phyloP scores from a whole-genome alignment of 2,113 vertebrate genomes.

The Amblyornis subalaris region DNA sequence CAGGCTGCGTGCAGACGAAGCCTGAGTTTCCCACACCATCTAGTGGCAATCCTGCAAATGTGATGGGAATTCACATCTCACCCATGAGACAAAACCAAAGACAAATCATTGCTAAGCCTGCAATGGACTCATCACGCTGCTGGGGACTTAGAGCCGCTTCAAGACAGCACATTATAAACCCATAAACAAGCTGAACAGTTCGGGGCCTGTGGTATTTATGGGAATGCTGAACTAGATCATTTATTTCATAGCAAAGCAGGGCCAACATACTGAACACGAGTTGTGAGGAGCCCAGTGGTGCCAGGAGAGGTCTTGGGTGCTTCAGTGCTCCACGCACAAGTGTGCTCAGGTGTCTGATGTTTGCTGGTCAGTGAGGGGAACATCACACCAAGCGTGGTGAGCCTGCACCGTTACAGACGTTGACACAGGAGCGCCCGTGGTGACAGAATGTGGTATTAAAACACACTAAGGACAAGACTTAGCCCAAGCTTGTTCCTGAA shows the following conservation, averaged over 20 bases:
- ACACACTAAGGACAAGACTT: background rate
- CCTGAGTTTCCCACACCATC: constrained; percentile 5
- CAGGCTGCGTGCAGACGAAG: accelerated
- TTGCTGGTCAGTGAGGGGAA: background rate
- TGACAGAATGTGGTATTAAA: accelerated
- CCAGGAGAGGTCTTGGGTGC: accelerated
- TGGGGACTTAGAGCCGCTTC: background rate
- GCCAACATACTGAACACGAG: accelerated
- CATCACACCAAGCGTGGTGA: background rate
- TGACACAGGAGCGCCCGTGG: accelerated
- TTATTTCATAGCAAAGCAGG: background rate
- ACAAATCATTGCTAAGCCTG: background rate
- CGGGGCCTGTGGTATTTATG: accelerated
- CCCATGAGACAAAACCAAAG: background rate
- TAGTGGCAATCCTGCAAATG: constrained; percentile 11
- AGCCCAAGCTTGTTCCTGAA: background rate
- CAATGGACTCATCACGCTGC: background rate
- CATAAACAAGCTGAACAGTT: background rate
- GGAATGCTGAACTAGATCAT: background rate
- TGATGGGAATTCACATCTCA: background rate
- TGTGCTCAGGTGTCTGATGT: accelerated
- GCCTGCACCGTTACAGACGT: accelerated
- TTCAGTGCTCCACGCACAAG: background rate
- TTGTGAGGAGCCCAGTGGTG: background rate
- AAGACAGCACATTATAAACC: background rate